Base-by-base conservation (phyloP, 2,888 invertebrate genomes). In the Drosophila paramelanica region DNA sequence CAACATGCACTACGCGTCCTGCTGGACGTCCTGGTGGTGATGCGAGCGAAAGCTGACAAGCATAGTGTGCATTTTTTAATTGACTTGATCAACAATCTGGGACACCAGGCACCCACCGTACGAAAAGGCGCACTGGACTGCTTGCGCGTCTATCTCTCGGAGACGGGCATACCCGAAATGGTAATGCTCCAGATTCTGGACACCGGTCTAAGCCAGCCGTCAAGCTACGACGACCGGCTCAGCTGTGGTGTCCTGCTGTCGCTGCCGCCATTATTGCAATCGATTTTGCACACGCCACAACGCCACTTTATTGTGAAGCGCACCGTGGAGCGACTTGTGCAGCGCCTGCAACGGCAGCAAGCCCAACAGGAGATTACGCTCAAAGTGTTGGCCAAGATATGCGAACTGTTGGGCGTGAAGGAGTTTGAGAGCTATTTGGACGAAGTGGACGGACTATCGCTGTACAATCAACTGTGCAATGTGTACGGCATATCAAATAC, bases 1-100 rank as follows among this genome's bases (percentile, higher is more conserved):
- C 95, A 96, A 75, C 96, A 97, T 91, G 96, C 97, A 27, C 93
- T 97, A 6, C 93, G 96, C 55, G 96, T 97, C 8, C 94, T 97
- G 39, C 95, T 95, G 31, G 97, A 97, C 92, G 94, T 97, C 2
- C 93, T 97, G 50, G 96, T 96, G 4, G 95, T 96, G 42, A 94
- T 96, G 72, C 94, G 94, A 43, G 94, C 94, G 52, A 94, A 94
- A 56, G 93, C 97, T 14, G 95, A 97, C 77, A 93, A 94, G 66
- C 94, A 95, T 61, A 58, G 41, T 39, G n/a, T 36, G 38, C 43
- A 55, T 20, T 73, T 76, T 27, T 31, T 76, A 31, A 51, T 20
- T n/a, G 76, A 74, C 33, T 38, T 76, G 25, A 78, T 97, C 33
- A 94, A 95, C 77, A 97, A 97, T 92, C 93, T 97, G 52, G 96